Evolutionary conservation across 2,113 vertebrate genomes (phyloP).

Genomic region (Gallinago media): DNA sequence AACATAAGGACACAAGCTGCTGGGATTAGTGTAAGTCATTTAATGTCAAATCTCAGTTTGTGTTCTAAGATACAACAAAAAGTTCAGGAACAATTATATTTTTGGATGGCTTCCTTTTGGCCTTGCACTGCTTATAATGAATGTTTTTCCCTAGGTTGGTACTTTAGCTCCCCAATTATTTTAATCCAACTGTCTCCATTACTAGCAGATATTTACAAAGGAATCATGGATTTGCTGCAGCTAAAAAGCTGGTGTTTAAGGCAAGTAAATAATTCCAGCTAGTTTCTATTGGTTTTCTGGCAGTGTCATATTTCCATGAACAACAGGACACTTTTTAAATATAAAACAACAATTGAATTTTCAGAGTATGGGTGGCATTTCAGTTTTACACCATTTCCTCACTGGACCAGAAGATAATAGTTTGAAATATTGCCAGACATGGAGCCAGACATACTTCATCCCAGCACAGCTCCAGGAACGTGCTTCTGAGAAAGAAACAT

Average conservation of each 20-base stretch:
- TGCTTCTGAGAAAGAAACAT: not conserved
- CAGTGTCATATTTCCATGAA: constrained; percentile 37
- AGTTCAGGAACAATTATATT: not conserved
- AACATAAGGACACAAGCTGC: not conserved
- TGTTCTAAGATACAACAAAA: not conserved
- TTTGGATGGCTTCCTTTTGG: not conserved
- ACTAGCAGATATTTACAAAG: not conserved
- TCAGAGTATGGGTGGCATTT: constrained; percentile 13
- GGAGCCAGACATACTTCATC: not conserved
- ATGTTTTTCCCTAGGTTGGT: not conserved
- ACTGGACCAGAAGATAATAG: constrained; percentile 31
- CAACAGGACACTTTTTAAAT: constrained; percentile 23
- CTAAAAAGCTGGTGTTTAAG: not conserved
- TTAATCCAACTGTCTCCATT: not conserved
- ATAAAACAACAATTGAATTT: constrained; percentile 43
- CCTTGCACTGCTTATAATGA: not conserved
- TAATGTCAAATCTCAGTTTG: not conserved
- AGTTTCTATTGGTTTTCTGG: constrained; percentile 11
- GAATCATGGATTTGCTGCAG: not conserved
- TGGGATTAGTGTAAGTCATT: not conserved
- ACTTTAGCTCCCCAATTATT: not conserved
- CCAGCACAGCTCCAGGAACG: constrained; percentile 9
- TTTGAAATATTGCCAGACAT: constrained; percentile 12
- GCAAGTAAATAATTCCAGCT: constrained; percentile 31
- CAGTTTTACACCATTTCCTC: constrained; percentile 22